Percentiles rank a stretch among this genome's conserved stretches.
Conservation (phyloP, 2,113 vertebrate species). For the Atlantisia rogersi region DNA sequence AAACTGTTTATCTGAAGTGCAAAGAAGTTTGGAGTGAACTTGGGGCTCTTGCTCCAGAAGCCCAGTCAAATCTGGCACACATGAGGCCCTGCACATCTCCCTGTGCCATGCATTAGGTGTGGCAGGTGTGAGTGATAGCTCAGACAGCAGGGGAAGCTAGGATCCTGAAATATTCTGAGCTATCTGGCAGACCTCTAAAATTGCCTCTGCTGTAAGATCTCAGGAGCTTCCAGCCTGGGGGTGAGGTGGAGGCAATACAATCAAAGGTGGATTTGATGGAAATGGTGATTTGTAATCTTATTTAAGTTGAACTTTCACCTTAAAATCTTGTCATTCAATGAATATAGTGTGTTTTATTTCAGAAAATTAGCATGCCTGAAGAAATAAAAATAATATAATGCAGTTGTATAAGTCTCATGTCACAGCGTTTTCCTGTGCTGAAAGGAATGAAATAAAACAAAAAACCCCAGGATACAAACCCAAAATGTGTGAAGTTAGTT, state of each 20-base stretch:
- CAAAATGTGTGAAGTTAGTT: neutral
- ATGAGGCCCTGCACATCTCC: neutral
- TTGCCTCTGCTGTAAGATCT: neutral
- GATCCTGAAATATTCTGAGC: neutral
- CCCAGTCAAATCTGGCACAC: neutral
- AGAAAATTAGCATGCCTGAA: neutral
- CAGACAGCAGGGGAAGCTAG: neutral
- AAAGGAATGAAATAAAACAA: neutral
- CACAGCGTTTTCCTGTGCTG: neutral
- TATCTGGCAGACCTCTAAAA: neutral
- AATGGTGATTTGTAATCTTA: neutral
- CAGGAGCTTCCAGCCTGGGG: neutral
- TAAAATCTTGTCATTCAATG: neutral
- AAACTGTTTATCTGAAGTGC: neutral
- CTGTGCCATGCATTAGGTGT: rapidly evolving
- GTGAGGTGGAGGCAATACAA: neutral
- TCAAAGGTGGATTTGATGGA: neutral
- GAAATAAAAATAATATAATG: neutral
- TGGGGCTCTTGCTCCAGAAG: neutral
- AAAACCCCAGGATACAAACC: neutral
- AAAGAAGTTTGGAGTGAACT: neutral
- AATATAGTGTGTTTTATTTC: neutral
- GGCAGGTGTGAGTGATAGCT: neutral
- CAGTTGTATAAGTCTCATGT: neutral
- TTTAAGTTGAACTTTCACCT: neutral